Evolutionary conservation across 37 sponge, comb jelly and placozoan species (phyloP).

Genomic region (Beroe forskalii): DNA sequence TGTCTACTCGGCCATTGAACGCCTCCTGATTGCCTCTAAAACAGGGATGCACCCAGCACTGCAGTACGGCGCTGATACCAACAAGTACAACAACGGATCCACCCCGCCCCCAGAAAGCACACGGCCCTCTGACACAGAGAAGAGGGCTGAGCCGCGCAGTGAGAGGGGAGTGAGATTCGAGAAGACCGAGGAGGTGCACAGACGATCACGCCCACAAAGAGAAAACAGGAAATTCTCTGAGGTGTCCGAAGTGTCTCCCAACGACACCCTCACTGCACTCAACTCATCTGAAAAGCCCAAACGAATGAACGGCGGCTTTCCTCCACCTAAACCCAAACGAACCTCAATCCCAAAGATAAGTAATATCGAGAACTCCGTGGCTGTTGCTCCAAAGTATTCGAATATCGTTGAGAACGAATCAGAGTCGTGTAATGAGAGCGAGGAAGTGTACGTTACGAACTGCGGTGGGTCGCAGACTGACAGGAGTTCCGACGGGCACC

Average conservation of each 20-base stretch:
- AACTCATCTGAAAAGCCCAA: neutral
- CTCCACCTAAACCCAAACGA: conserved; percentile 62
- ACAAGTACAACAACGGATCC: neutral
- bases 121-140: neutral
- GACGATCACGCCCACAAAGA: neutral
- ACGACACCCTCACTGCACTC: neutral
- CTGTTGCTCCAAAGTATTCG: neutral
- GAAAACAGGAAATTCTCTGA: neutral
- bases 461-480: neutral
- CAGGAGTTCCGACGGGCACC: neutral
- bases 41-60: conserved; percentile 20
- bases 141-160: neutral
- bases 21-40: conserved; percentile 1
- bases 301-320: neutral
- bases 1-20: conserved; percentile 34
- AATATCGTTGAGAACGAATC: neutral
- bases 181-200: neutral
- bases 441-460: neutral
- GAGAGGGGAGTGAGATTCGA: neutral
- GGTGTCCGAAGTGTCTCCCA: neutral
- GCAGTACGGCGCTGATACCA: neutral
- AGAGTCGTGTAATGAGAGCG: neutral
- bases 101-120: neutral
- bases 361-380: neutral
- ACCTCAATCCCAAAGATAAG: neutral